Conservation (phyloP, 1,140 invertebrate species). For the Drosophila funebris region DNA sequence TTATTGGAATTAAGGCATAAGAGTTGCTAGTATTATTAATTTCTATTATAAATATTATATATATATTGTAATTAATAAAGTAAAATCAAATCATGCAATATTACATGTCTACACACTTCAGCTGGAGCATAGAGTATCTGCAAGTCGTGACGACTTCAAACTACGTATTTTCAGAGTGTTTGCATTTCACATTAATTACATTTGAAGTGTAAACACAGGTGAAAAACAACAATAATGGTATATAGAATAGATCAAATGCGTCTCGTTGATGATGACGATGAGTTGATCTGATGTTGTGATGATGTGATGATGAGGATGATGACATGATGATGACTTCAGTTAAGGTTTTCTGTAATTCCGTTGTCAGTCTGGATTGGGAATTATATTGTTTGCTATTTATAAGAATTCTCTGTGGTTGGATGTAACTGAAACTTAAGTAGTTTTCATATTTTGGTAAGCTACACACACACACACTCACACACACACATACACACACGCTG, state of each 20-base stretch:
- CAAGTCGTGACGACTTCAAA: neutral
- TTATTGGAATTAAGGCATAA: too few species aligned
- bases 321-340: neutral
- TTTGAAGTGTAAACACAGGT: slow-evolving; percentile 28
- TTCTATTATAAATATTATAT: too few species aligned
- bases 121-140: neutral
- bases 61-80: too few species aligned
- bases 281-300: too few species aligned
- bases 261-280: slow-evolving; percentile 11
- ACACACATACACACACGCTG: neutral
- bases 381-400: neutral
- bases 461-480: neutral
- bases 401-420: neutral
- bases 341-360: neutral
- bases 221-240: slow-evolving; percentile 19
- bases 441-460: slow-evolving; percentile 17
- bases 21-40: too few species aligned
- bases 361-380: neutral
- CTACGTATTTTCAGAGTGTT: slow-evolving; percentile 8
- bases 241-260: slow-evolving; percentile 10
- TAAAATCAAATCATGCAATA: neutral
- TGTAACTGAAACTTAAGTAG: slow-evolving; percentile 46
- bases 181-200: slow-evolving; percentile 42
- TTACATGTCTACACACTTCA: neutral
- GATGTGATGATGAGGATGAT: slow-evolving; percentile 13